Base-by-base conservation (phyloP, 2,113 vertebrate genomes). In the Caretta caretta region DNA sequence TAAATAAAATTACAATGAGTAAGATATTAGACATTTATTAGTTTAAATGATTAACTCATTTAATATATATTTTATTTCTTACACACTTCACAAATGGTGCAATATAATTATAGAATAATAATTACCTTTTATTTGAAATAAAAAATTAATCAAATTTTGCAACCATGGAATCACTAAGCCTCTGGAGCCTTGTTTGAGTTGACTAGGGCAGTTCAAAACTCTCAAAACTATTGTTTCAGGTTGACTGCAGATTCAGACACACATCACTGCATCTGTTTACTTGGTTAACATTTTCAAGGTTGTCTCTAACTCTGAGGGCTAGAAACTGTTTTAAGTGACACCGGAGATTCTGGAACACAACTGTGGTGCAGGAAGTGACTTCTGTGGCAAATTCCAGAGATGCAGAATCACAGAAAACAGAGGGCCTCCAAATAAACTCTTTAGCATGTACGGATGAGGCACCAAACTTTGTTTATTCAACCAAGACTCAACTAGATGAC, bases 81-180 rank as follows among this genome's bases (percentile, higher is more conserved):
- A 87, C 16, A 48, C 10, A 72, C 1, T 69, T n/a, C 27, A 62
- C 6, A 62, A 10, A 91, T 72, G 92, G 24, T 91, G 31, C 24
- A 76, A 86, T 89, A 86, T n/a, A n/a, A n/a, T n/a, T 5, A 65
- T 10, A 93, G 89, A 90, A 85, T 62, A 0, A 82, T 46, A 14
- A 20, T 88, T 8, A 35, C 16, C 6, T 65, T 65, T 80, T 85
- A 85, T 84, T 53, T 83, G 16, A 94, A 93, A 10, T n/a, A 87
- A 88, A n/a, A 10, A 94, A 75, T 86, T 93, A 93, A 42, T 91
- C 31, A 81, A 85, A 90, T 91, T 83, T 83, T 83, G 69, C 76
- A 50, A 53, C 6, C 49, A 87, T 72, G 3, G 91, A 25, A 91
- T 17, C 10, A 25, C 86, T 2, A 29, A 85, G 3, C 12, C 51